phyloP scores from a whole-genome alignment of 1,140 invertebrate species.

The Drosophila littoralis region DNA sequence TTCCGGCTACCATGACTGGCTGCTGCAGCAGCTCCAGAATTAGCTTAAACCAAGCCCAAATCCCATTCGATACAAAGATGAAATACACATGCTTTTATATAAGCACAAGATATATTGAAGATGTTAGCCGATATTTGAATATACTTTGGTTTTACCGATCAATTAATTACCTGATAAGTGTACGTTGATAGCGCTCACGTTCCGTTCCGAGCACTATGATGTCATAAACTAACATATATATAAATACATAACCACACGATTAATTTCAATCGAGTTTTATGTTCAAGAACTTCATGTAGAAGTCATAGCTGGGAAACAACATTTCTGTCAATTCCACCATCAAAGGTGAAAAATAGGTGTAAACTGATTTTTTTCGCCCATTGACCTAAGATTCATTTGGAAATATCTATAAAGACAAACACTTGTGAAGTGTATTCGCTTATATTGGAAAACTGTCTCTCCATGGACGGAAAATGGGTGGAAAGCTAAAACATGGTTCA shows the following conservation, averaged over 20 bases:
- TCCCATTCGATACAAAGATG: neutral
- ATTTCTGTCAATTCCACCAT: no score
- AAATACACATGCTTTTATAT: slow-evolving; percentile 16
- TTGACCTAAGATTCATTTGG: no score
- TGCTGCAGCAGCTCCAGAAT: slow-evolving; percentile 47
- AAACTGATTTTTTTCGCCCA: no score
- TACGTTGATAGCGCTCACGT: neutral
- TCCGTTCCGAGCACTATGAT: neutral
- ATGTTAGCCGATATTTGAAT: neutral
- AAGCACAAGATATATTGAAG: neutral
- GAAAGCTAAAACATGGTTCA: no score
- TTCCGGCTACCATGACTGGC: slow-evolving; percentile 55
- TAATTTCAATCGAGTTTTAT: no score
- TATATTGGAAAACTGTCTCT: no score
- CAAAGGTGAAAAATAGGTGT: no score
- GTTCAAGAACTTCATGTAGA: neutral
- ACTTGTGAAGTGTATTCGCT: no score
- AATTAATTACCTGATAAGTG: neutral
- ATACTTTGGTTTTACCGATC: neutral
- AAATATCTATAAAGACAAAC: no score
- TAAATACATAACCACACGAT: neutral
- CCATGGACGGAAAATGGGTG: no score
- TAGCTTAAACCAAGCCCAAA: neutral
- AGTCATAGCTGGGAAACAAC: no score
- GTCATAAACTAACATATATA: neutral